phyloP scores from a whole-genome alignment of 2,888 invertebrate species.

The Ischnus inquisitorius region DNA sequence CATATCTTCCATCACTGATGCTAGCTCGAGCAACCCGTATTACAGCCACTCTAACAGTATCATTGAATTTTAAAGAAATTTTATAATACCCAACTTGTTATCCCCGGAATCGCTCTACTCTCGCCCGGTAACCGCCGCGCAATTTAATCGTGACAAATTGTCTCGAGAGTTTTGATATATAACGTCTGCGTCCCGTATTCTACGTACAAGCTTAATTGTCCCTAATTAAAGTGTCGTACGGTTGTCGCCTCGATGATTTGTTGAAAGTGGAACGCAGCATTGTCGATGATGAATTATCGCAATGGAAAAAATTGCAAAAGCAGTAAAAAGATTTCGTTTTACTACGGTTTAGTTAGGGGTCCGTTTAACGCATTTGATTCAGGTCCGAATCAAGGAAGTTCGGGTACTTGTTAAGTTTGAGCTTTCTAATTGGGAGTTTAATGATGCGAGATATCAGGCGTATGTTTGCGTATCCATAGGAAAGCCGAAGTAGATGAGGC shows the following conservation, averaged over 20 bases:
- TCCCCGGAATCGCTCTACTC: not conserved
- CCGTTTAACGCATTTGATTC: not conserved
- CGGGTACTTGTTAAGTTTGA: not conserved
- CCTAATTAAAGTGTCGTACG: constrained; percentile 62
- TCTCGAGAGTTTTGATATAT: constrained; percentile 45
- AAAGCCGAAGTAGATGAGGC: constrained; percentile 71
- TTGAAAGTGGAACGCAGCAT: constrained; percentile 37
- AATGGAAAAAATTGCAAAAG: not conserved
- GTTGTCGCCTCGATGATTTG: constrained; percentile 25
- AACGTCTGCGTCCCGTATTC: constrained; percentile 10
- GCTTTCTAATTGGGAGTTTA: not conserved
- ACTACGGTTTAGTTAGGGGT: not conserved
- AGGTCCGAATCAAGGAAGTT: not conserved
- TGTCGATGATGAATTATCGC: not conserved
- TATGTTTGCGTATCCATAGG: constrained; percentile 1
- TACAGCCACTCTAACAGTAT: constrained; percentile 45
- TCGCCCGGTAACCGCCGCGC: not conserved
- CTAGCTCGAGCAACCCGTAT: not conserved
- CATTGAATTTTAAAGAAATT: constrained; percentile 49
- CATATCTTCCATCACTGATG: constrained; percentile 27
- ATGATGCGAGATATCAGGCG: not conserved
- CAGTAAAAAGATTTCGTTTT: not conserved
- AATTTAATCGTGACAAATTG: constrained; percentile 41
- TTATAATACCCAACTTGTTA: constrained; percentile 1
- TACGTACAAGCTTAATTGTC: constrained; percentile 56